A percentile compares a stretch with the other conserved stretches of the same genome.
phyloP scores from a whole-genome alignment of 1,140 invertebrate species.

The Drosophila sp. region DNA sequence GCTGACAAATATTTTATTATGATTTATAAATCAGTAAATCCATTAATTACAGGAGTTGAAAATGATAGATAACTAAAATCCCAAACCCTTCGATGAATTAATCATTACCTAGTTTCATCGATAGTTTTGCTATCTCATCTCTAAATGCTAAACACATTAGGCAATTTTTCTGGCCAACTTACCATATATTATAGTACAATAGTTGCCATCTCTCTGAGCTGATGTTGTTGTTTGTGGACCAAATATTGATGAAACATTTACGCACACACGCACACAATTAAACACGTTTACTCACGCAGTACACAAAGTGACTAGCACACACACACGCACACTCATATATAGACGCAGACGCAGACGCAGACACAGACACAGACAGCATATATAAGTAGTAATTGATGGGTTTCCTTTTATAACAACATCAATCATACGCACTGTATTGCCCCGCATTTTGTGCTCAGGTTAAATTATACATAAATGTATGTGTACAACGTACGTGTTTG shows the following conservation, averaged over 20 bases:
- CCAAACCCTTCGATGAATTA: too few species aligned
- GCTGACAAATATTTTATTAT: too few species aligned
- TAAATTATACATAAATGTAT: conserved; percentile 58
- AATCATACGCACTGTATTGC: conserved; percentile 76
- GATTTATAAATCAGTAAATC: too few species aligned
- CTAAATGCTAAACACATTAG: conserved; percentile 57
- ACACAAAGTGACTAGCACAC: conserved; percentile 44
- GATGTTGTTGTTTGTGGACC: conserved; percentile 63
- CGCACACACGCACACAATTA: conserved; percentile 81
- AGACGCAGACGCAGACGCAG: background rate
- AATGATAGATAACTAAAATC: too few species aligned
- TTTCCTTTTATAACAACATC: conserved; percentile 79
- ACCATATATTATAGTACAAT: conserved; percentile 51
- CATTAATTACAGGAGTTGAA: too few species aligned
- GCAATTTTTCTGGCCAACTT: conserved; percentile 59
- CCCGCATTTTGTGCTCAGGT: conserved; percentile 59
- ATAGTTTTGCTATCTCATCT: conserved; percentile 37
- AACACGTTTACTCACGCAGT: conserved; percentile 73
- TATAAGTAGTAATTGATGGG: conserved; percentile 78
- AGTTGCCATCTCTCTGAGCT: conserved; percentile 59
- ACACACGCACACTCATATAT: conserved; percentile 32
- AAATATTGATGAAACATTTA: conserved; percentile 82
- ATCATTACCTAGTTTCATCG: background rate
- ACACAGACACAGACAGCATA: conserved; percentile 52
- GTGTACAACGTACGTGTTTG: conserved; percentile 16